phyloP scores from a whole-genome alignment of 2,888 invertebrate species.

The Himalopsyche anomala region DNA sequence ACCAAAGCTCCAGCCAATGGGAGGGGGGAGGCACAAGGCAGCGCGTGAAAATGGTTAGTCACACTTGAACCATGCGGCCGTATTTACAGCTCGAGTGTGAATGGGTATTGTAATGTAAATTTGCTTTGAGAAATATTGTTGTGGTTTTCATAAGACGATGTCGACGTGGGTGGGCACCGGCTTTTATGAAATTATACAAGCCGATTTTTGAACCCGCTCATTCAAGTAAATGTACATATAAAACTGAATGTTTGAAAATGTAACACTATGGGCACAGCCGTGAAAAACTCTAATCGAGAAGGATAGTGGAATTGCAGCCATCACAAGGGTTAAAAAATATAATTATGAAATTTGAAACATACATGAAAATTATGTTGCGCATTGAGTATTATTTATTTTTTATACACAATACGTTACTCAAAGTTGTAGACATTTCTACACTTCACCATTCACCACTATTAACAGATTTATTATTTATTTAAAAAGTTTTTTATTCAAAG shows the following conservation, averaged over 20 bases:
- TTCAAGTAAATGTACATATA: too few species aligned
- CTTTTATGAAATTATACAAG: conserved; percentile 26
- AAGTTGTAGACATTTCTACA: too few species aligned
- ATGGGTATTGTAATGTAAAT: conserved; percentile 42
- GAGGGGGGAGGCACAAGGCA: conserved; percentile 41
- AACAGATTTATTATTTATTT: too few species aligned
- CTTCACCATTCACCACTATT: too few species aligned
- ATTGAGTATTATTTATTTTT: too few species aligned
- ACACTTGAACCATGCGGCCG: conserved; percentile 35
- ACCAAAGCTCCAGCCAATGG: conserved; percentile 46
- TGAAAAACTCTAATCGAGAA: neutral
- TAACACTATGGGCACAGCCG: neutral
- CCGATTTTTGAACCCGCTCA: neutral
- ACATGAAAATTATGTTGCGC: too few species aligned
- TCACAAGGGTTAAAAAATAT: neutral
- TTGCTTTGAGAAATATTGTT: conserved; percentile 28
- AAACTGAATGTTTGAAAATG: neutral
- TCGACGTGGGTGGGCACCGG: conserved; percentile 26
- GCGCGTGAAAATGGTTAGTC: conserved; percentile 17
- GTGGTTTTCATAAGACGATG: conserved; percentile 24
- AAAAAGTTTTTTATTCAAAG: too few species aligned
- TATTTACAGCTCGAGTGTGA: conserved; percentile 22
- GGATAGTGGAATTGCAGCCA: neutral
- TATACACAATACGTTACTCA: too few species aligned
- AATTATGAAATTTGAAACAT: neutral